Conservation (phyloP, 2,797 vertebrate species). For the Lindbergichthys nudifrons region DNA sequence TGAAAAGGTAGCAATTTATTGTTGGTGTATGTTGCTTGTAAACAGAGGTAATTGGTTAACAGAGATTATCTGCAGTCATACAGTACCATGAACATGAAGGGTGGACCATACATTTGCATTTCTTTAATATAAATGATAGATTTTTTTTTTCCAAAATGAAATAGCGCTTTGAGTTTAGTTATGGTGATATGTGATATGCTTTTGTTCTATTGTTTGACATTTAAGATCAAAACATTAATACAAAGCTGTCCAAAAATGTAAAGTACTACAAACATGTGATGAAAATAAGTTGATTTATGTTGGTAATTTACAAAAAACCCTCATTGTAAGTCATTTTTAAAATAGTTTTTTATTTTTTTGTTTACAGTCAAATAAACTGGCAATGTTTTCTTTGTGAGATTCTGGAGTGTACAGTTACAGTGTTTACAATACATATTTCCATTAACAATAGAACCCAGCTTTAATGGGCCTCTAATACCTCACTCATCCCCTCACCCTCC, state of each 20-base stretch:
- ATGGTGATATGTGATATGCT: background rate
- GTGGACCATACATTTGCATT: background rate
- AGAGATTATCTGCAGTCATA: background rate
- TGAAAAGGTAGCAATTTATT: background rate
- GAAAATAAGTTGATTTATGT: too few relatives aligned
- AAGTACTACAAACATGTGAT: too few relatives aligned
- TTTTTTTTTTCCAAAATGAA: background rate
- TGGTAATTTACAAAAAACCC: too few relatives aligned
- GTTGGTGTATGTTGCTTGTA: background rate
- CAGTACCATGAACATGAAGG: background rate
- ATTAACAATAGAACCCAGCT: constrained; percentile 37
- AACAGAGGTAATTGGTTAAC: background rate
- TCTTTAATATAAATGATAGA: background rate
- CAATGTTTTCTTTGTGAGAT: background rate
- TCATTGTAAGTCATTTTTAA: too few relatives aligned
- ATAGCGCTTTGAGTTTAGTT: background rate
- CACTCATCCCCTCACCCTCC: constrained; percentile 14
- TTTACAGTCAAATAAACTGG: background rate
- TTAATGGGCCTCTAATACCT: constrained; percentile 51
- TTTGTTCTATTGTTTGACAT: background rate
- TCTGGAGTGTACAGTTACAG: constrained; percentile 17
- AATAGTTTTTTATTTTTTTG: background rate
- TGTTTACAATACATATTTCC: constrained; percentile 38
- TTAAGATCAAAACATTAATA: background rate
- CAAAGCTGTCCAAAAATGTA: background rate